These are phyloP conservation scores for Ctenoplectra terminalis DNA, from an alignment of 1,140 invertebrate genomes.

Conservation along the genomic window DNA sequence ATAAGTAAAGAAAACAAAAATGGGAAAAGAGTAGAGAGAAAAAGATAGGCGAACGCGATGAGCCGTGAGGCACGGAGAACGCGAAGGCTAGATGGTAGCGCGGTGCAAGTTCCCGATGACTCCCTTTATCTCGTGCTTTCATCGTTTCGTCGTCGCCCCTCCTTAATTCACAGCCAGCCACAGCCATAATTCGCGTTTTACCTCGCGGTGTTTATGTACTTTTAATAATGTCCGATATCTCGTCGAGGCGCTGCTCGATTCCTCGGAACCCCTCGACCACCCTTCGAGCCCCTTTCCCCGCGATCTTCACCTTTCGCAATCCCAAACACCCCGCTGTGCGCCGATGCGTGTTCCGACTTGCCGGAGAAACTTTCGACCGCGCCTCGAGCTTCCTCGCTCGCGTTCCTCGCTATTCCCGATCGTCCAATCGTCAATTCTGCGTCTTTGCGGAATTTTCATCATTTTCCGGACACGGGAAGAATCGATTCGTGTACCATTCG, in stretches of 20 bases:
- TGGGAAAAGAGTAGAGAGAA: neutral
- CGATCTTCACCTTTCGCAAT: constrained; percentile 65
- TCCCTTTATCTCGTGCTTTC: constrained; percentile 73
- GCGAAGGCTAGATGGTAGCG: constrained; percentile 11
- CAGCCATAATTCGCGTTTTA: constrained; percentile 80
- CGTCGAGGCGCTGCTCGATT: constrained; percentile 71
- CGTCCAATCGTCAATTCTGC: no score
- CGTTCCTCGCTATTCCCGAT: neutral
- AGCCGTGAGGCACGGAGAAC: neutral
- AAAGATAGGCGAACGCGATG: neutral
- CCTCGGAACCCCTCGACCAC: constrained; percentile 64
- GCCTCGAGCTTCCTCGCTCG: neutral
- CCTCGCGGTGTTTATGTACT: constrained; percentile 81
- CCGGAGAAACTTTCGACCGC: constrained; percentile 69
- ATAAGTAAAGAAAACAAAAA: neutral
- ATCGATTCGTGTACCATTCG: no score
- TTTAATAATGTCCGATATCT: constrained; percentile 83
- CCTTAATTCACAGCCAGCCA: constrained; percentile 80
- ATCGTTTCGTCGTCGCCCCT: constrained; percentile 75
- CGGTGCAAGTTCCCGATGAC: constrained; percentile 37
- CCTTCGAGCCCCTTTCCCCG: neutral
- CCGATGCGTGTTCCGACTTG: constrained; percentile 77
- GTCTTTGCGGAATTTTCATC: neutral
- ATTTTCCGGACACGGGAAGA: neutral
- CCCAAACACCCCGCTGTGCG: constrained; percentile 75